Evolutionary conservation across 2,888 invertebrate genomes (phyloP), one percentile per base, ranked within the genome.

Genomic region (Platypus cylindrus): DNA sequence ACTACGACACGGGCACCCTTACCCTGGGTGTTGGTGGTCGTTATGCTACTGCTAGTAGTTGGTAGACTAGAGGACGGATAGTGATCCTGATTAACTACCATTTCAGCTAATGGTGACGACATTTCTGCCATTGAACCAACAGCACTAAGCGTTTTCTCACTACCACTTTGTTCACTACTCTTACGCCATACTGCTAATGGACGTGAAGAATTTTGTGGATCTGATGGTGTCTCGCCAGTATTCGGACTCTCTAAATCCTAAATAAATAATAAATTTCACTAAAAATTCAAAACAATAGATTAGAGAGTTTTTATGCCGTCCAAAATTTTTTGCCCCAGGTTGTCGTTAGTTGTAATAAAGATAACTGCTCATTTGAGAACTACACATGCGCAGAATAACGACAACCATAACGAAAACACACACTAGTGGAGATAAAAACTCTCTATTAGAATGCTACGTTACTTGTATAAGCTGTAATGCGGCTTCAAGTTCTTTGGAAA

Each of bases 221-320:
- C 64, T 3, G 63, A 63, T 1, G 64, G 63, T 11, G 63, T 64
- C 38, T 64, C 65, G 27, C 59, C 56, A 14, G 65, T 64, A 42
- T 64, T 65, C 2, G 66, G 66, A 47, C 64, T 65, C 46, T 65
- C 66, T 39, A 66, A 47, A 45, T 66, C 66, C 48, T 65, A 20
- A 24, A 40, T 34, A 5, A 26, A 8, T 15, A 20, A 31, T 12
- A 31, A 13, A 7, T 29, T 29, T 15, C n/a, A n/a, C n/a, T n/a
- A n/a, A n/a, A n/a, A n/a, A n/a, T n/a, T n/a, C n/a, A n/a, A n/a
- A n/a, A n/a, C n/a, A n/a, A n/a, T n/a, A n/a, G n/a, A n/a, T n/a
- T n/a, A n/a, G n/a, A n/a, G n/a, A n/a, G n/a, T n/a, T n/a, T n/a
- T n/a, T n/a, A n/a, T n/a, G n/a, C n/a, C n/a, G n/a, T n/a, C n/a